Evolutionary conservation across 2,888 invertebrate species (phyloP).

Genomic region (Nephrotoma guestfalica): DNA sequence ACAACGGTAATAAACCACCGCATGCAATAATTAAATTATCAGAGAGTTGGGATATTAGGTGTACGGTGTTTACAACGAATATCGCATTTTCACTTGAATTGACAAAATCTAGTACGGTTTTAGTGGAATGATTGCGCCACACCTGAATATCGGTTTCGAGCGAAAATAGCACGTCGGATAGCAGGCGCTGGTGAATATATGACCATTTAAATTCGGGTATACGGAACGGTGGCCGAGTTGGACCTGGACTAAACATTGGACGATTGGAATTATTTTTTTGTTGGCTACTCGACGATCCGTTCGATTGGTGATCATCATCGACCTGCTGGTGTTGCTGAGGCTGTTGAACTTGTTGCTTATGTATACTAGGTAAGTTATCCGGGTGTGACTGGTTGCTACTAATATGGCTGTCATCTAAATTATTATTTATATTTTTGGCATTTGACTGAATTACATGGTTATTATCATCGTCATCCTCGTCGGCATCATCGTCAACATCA

Average conservation of each 20-base stretch:
- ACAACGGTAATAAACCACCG: conserved; percentile 86
- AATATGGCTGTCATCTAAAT: conserved; percentile 1
- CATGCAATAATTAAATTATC: conserved; percentile 99
- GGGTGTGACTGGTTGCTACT: conserved; percentile 10
- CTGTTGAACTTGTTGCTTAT: not conserved
- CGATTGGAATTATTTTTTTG: conserved; percentile 43
- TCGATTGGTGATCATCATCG: not conserved
- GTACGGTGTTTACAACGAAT: conserved; percentile 98
- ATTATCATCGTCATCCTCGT: conserved; percentile 2
- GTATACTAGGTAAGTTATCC: not conserved
- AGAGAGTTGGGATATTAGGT: conserved; percentile 95
- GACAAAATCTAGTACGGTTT: conserved; percentile 94
- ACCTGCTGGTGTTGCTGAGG: conserved; percentile 9
- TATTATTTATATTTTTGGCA: not conserved
- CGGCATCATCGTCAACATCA: conserved; percentile 12
- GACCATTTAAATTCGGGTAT: conserved; percentile 99
- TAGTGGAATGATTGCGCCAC: conserved; percentile 84
- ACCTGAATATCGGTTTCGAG: conserved; percentile 94
- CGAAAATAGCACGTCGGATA: conserved; percentile 92
- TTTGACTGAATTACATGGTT: not conserved
- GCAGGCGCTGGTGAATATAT: conserved; percentile 88
- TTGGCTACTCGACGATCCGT: not conserved
- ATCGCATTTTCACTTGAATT: conserved; percentile 97
- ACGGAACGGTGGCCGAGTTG: conserved; percentile 88
- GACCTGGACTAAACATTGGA: conserved; percentile 88